Conservation (phyloP, 2,888 invertebrate species). For the Mechanitis messenoides region DNA sequence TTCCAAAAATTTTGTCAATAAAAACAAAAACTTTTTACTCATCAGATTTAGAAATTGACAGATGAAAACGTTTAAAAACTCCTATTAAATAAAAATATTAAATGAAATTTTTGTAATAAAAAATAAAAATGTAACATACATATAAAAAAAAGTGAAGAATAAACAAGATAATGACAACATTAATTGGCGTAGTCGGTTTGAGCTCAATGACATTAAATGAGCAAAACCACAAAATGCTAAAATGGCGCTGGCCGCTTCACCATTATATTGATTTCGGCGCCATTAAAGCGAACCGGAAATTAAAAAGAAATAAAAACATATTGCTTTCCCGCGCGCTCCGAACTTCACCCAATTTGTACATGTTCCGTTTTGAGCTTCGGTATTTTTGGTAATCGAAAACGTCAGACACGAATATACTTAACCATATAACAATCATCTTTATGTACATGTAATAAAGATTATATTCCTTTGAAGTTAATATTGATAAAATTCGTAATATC, state of each 20-base stretch:
- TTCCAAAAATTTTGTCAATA: too few species aligned
- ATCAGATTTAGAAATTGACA: too few species aligned
- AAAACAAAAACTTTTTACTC: too few species aligned
- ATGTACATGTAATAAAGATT: constrained; percentile 18
- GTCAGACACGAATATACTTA: constrained; percentile 32
- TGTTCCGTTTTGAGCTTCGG: constrained; percentile 62
- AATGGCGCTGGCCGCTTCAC: constrained; percentile 64
- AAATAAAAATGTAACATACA: constrained; percentile 26
- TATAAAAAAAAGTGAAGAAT: constrained; percentile 34
- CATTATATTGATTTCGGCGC: constrained; percentile 76
- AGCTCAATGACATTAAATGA: constrained; percentile 66
- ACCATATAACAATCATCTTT: constrained; percentile 24
- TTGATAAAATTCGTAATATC: constrained; percentile 39
- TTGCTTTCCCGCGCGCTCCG: constrained; percentile 72
- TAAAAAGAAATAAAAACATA: constrained; percentile 76
- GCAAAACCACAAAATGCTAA: constrained; percentile 72
- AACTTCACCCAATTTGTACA: constrained; percentile 73
- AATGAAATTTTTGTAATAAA: too few species aligned
- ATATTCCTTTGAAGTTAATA: constrained; percentile 15
- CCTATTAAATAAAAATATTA: too few species aligned
- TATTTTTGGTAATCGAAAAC: constrained; percentile 43
- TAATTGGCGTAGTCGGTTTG: constrained; percentile 50
- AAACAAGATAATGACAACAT: constrained; percentile 47
- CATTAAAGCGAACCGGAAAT: constrained; percentile 75
- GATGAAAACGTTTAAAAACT: too few species aligned